These are phyloP conservation scores for Habrosyne pyritoides DNA, from an alignment of 2,888 invertebrate species.

Conservation along the genomic window DNA sequence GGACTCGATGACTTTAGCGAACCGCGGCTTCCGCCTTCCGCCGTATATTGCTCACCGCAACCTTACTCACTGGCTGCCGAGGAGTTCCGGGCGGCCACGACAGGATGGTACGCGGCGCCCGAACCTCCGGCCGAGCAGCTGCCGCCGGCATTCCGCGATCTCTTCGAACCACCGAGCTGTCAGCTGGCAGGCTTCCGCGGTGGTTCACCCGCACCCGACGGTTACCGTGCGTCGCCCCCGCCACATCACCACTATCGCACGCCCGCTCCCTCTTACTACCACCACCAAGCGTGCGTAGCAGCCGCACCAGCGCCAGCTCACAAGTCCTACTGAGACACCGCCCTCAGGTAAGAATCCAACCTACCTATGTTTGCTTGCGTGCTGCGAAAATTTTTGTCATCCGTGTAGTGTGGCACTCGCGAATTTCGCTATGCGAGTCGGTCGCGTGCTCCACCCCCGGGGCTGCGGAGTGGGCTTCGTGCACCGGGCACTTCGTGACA, in stretches of 20 bases:
- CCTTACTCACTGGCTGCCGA: constrained; percentile 81
- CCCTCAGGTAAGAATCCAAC: constrained; percentile 63
- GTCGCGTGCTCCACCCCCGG: constrained; percentile 45
- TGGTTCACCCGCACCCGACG: constrained; percentile 70
- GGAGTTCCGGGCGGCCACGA: constrained; percentile 79
- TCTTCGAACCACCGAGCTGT: constrained; percentile 80
- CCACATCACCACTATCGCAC: constrained; percentile 78
- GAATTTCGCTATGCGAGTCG: constrained; percentile 70
- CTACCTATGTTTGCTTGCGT: constrained; percentile 38
- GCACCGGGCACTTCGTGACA: constrained; percentile 69
- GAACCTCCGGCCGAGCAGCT: constrained; percentile 74
- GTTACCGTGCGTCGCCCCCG: constrained; percentile 72
- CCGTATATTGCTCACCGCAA: constrained; percentile 80
- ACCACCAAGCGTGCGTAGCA: constrained; percentile 85
- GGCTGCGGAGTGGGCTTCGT: constrained; percentile 45
- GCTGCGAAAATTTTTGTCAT: constrained; percentile 50
- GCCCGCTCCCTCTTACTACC: constrained; percentile 77
- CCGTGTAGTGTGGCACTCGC: constrained; percentile 49
- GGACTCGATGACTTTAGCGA: constrained; percentile 77
- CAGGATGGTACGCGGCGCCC: constrained; percentile 83
- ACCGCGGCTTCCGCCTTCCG: constrained; percentile 82
- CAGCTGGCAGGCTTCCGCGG: constrained; percentile 79
- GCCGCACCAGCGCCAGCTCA: constrained; percentile 75
- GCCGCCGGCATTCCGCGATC: constrained; percentile 74
- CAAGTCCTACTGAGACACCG: constrained; percentile 77